Percentiles rank a stretch among this genome's conserved stretches.
Evolutionary conservation across 2,888 invertebrate species (phyloP).

Genomic region (Brachypterus glaber): DNA sequence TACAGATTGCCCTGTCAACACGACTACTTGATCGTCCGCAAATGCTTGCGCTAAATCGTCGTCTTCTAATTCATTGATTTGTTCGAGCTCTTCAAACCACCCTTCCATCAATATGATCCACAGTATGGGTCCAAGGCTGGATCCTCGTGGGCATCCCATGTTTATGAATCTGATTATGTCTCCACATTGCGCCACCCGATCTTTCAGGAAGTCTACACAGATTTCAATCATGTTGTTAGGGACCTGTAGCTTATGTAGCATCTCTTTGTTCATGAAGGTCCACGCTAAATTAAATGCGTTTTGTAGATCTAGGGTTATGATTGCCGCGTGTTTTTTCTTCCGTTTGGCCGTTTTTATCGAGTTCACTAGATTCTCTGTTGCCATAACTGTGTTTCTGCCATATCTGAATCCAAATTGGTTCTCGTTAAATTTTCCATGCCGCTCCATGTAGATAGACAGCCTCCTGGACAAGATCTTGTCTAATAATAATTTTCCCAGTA

Average conservation of each 20-base stretch:
- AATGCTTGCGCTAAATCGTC: slow-evolving; percentile 10
- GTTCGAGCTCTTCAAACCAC: slow-evolving; percentile 12
- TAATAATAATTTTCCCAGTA: slow-evolving; percentile 24
- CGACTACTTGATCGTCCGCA: slow-evolving; percentile 16
- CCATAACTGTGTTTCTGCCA: slow-evolving; percentile 24
- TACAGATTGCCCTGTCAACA: slow-evolving; percentile 11
- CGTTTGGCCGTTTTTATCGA: slow-evolving; percentile 3
- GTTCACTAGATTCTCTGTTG: slow-evolving; percentile 14
- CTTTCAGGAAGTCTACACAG: slow-evolving; percentile 14
- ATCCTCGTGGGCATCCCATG: slow-evolving; percentile 22
- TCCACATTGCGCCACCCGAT: slow-evolving; percentile 13
- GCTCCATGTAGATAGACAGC: slow-evolving; percentile 18
- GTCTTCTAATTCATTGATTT: background rate
- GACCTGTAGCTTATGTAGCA: slow-evolving; percentile 3
- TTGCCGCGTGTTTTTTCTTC: slow-evolving; percentile 9
- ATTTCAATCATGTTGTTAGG: slow-evolving; percentile 10
- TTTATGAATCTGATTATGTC: slow-evolving; percentile 5
- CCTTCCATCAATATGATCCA: slow-evolving; percentile 20
- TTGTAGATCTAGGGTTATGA: slow-evolving; percentile 18
- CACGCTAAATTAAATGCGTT: slow-evolving; percentile 19
- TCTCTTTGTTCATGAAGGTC: slow-evolving; percentile 9
- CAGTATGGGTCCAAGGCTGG: slow-evolving; percentile 17
- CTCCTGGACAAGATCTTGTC: slow-evolving; percentile 24
- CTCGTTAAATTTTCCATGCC: slow-evolving; percentile 16
- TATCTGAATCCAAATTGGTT: slow-evolving; percentile 22